Conservation (phyloP, 2,797 vertebrate genomes). For the Sardinella longiceps region DNA sequence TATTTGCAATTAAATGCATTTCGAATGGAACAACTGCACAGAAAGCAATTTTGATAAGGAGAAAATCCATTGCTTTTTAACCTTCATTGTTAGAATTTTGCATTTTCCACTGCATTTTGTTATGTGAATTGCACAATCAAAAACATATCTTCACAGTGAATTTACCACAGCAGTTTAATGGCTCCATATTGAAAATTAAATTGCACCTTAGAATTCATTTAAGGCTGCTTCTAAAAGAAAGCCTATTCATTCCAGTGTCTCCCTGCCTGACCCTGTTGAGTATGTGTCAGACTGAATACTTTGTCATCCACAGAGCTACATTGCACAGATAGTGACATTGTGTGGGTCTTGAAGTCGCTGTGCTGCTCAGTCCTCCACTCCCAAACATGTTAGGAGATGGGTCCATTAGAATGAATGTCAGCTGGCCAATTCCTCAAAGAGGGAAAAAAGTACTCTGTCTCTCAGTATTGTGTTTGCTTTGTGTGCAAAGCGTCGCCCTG, state of each 20-base stretch:
- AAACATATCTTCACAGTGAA: conserved; percentile 75
- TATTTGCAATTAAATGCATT: conserved; percentile 88
- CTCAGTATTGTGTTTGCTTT: conserved; percentile 76
- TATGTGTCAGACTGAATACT: neutral
- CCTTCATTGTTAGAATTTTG: conserved; percentile 75
- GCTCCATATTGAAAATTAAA: conserved; percentile 83
- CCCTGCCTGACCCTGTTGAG: neutral
- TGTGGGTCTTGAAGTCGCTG: neutral
- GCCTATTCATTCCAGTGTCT: conserved; percentile 37
- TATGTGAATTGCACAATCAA: conserved; percentile 75
- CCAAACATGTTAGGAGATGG: conserved; percentile 71
- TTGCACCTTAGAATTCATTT: conserved; percentile 78
- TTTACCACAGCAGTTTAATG: conserved; percentile 76
- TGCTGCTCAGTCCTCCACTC: conserved; percentile 32
- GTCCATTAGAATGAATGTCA: conserved; percentile 77
- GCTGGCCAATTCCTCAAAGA: conserved; percentile 69
- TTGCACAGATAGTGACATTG: neutral
- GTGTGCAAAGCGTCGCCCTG: conserved; percentile 74
- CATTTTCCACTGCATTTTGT: conserved; percentile 72
- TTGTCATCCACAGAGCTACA: neutral
- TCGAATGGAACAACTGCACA: conserved; percentile 84
- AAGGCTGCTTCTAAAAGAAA: conserved; percentile 62
- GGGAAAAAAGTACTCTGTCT: neutral
- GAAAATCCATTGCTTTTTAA: conserved; percentile 76
- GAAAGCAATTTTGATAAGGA: conserved; percentile 80